Percentiles rank a stretch among this genome's conserved stretches.
Conservation (phyloP, 2,888 invertebrate species). For the Halictus quadricinctus region DNA sequence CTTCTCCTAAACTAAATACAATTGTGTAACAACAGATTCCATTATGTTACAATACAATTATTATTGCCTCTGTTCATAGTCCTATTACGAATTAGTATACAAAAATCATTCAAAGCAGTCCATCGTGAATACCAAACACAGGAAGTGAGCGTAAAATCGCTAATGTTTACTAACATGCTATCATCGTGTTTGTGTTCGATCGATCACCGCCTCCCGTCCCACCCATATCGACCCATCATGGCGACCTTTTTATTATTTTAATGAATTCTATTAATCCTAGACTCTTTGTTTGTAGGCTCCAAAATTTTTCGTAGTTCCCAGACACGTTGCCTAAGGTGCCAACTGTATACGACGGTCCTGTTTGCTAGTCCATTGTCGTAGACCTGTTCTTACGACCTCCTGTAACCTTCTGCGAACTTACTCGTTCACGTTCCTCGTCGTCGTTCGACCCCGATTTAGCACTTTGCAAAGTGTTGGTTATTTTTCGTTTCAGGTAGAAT, state of each 20-base stretch:
- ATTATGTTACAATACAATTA: neutral
- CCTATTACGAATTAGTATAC: neutral
- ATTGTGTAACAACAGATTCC: too few relatives aligned
- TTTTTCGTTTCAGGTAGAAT: slow-evolving; percentile 56
- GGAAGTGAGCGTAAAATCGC: neutral
- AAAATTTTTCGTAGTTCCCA: neutral
- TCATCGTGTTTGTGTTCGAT: neutral
- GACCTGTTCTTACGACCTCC: neutral
- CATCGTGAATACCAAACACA: neutral
- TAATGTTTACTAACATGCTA: neutral
- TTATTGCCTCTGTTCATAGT: neutral
- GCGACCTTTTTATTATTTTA: neutral
- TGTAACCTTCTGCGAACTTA: neutral
- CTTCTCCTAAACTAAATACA: neutral
- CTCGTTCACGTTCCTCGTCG: neutral
- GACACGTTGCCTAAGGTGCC: neutral
- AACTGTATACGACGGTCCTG: neutral
- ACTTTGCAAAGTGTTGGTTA: slow-evolving; percentile 14
- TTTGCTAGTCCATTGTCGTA: neutral
- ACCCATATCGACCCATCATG: neutral
- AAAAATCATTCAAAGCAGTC: neutral
- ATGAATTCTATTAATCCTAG: neutral
- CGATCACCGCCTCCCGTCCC: neutral
- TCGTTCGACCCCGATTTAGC: neutral
- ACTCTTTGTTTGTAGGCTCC: neutral